Evolutionary conservation across 2,888 invertebrate genomes (phyloP), one percentile per base, ranked within the genome.

Genomic region (Aromia moschata): DNA sequence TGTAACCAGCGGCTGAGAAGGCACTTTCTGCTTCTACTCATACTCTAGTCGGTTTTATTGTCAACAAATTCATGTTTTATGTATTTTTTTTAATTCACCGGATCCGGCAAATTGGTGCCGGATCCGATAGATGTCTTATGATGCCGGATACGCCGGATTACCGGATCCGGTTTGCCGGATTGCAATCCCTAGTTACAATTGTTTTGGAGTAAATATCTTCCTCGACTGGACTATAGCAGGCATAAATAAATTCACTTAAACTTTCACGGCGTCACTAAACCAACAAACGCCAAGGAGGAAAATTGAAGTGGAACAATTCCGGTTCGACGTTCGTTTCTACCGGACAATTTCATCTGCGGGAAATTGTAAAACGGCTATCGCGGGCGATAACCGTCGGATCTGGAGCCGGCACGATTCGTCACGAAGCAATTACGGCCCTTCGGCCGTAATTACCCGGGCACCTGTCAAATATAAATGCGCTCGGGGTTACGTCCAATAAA

Each of bases 161-260:
- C n/a, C n/a, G n/a, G n/a, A n/a, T n/a, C n/a, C n/a, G n/a, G n/a
- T n/a, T n/a, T n/a, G n/a, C n/a, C n/a, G n/a, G n/a, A n/a, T n/a
- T n/a, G n/a, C n/a, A n/a, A n/a, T n/a, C n/a, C n/a, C n/a, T n/a
- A n/a, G n/a, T n/a, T n/a, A n/a, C n/a, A n/a, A n/a, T n/a, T n/a
- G n/a, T n/a, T n/a, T n/a, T n/a, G n/a, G n/a, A n/a, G n/a, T n/a
- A n/a, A n/a, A n/a, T n/a, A n/a, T n/a, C n/a, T n/a, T n/a, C n/a
- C n/a, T n/a, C n/a, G n/a, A n/a, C n/a, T n/a, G n/a, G n/a, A n/a
- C n/a, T n/a, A n/a, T n/a, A 64, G 55, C 53, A 61, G 40, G 52
- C 60, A 64, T 65, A 65, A 70, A 69, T 67, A 70, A 70, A 67
- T 69, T 62, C 68, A 63, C 56, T 69, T 65, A 57, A 57, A 59